Conservation (phyloP, 2,113 vertebrate species). For the Trematocara macrostoma region DNA sequence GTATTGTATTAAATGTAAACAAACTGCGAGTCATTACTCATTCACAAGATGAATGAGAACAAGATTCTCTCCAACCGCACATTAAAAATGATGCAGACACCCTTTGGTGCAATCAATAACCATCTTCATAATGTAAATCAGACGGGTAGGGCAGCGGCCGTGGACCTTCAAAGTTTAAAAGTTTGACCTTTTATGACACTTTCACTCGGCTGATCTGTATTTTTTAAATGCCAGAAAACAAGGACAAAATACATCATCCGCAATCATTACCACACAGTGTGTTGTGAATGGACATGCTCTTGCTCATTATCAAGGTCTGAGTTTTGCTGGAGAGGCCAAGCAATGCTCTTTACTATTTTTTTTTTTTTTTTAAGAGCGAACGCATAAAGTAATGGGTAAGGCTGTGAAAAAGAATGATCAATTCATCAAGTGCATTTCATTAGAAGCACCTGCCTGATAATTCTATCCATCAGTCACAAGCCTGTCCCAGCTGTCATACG, state of each 20-base stretch:
- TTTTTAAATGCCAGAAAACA: constrained; percentile 29
- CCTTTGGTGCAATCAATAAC: constrained; percentile 11
- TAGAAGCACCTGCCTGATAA: neutral
- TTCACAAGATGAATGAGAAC: neutral
- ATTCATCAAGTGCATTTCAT: neutral
- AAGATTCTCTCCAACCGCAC: neutral
- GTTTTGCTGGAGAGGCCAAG: neutral
- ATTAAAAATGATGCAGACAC: neutral
- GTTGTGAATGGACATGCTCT: neutral
- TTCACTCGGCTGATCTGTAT: constrained; percentile 17
- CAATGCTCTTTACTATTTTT: neutral
- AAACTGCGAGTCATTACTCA: neutral
- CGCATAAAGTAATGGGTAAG: neutral
- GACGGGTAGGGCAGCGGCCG: neutral
- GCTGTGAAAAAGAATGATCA: neutral
- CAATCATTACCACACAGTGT: neutral
- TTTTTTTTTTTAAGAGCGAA: neutral
- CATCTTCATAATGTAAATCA: neutral
- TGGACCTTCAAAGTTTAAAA: constrained; percentile 3
- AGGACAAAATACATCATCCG: constrained; percentile 6
- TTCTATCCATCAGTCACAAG: neutral
- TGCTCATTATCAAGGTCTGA: constrained; percentile 14
- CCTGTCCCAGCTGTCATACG: neutral
- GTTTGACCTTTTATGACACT: constrained; percentile 27
- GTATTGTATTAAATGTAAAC: neutral